Conservation (phyloP, 2,888 invertebrate genomes). For the Willowsia nigromaculata region DNA sequence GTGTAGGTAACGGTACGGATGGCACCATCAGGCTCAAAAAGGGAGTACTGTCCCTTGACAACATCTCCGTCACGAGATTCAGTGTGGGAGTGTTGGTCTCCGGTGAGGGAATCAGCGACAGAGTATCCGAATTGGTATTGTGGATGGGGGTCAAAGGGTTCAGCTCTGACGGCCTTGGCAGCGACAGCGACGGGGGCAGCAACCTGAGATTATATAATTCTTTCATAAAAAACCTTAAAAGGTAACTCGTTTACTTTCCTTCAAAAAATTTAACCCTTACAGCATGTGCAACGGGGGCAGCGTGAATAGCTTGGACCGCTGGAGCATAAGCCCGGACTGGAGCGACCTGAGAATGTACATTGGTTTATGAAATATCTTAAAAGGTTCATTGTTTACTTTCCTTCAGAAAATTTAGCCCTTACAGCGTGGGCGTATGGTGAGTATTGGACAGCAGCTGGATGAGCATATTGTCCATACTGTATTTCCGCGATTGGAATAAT, state of each 20-base stretch:
- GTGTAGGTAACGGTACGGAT: too few relatives aligned
- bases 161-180: slow-evolving; percentile 46
- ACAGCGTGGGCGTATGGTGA: background rate
- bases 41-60: too few relatives aligned
- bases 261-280: too few relatives aligned
- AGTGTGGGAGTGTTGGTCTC: slow-evolving; percentile 38
- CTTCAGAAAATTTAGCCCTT: background rate
- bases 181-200: slow-evolving; percentile 33
- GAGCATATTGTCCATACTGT: background rate
- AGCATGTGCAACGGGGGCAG: slow-evolving; percentile 50
- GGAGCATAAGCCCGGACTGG: background rate
- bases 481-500: background rate
- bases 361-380: background rate
- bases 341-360: background rate
- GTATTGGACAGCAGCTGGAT: background rate
- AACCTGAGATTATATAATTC: too few relatives aligned
- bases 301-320: background rate
- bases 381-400: background rate
- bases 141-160: slow-evolving; percentile 73
- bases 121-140: slow-evolving; percentile 72
- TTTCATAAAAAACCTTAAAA: too few relatives aligned
- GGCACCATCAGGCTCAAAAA: too few relatives aligned
- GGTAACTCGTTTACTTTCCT: too few relatives aligned
- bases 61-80: slow-evolving; percentile 27
- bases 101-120: slow-evolving; percentile 30